A percentile compares a stretch with the other conserved stretches of the same genome.
These are phyloP conservation scores for Potorous gilbertii DNA, from an alignment of 2,797 vertebrate genomes.

Conservation along the genomic window DNA sequence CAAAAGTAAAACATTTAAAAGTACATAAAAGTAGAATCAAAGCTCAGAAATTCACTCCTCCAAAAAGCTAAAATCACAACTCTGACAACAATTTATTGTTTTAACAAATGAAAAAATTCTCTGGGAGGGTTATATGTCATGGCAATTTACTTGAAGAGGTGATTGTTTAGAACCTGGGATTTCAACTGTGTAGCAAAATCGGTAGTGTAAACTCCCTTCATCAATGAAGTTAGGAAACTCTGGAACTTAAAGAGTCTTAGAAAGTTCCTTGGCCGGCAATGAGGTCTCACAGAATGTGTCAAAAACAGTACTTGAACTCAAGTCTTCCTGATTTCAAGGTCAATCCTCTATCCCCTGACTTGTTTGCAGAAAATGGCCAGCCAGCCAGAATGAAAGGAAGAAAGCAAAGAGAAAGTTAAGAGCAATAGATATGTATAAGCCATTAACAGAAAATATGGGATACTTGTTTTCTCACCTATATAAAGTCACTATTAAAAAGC, in stretches of 20 bases:
- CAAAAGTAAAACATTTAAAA: neutral
- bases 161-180: neutral
- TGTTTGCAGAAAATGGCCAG: neutral
- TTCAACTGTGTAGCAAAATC: neutral
- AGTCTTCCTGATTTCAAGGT: neutral
- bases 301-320: neutral
- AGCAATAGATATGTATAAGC: constrained; percentile 15
- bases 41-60: neutral
- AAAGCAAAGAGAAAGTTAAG: neutral
- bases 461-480: neutral
- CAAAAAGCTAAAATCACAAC: neutral
- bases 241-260: neutral
- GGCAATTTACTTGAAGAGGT: neutral
- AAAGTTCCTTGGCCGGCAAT: neutral
- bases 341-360: neutral
- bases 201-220: neutral
- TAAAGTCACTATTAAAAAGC: constrained; percentile 27
- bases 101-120: neutral
- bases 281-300: neutral
- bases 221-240: neutral
- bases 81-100: neutral
- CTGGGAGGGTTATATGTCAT: neutral
- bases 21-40: neutral
- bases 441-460: neutral
- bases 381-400: neutral